These are phyloP conservation scores for Todus mexicanus DNA, from an alignment of 2,797 vertebrate species.

Conservation along the genomic window DNA sequence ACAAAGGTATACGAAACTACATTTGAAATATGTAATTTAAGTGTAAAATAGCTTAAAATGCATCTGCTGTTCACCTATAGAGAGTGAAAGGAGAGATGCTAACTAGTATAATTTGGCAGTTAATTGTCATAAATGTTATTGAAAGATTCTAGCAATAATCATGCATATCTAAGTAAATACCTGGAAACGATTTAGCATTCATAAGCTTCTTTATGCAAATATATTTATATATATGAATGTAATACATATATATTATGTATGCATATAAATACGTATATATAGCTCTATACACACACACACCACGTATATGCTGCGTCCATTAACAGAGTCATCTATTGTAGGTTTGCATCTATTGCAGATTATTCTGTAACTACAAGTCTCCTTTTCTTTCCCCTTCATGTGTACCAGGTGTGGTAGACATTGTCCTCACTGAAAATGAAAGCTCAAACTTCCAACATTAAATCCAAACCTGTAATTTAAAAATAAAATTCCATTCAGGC, in stretches of 20 bases:
- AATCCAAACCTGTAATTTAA: not conserved
- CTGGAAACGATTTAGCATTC: not conserved
- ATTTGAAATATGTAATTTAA: constrained; percentile 50
- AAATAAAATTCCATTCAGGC: constrained; percentile 3
- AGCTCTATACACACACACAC: not conserved
- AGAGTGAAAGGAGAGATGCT: constrained; percentile 52
- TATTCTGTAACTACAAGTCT: not conserved
- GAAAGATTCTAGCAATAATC: constrained; percentile 20
- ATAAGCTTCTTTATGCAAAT: not conserved
- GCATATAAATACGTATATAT: not conserved
- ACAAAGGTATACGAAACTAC: constrained; percentile 35
- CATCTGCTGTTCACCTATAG: constrained; percentile 20
- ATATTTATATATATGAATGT: constrained; percentile 3
- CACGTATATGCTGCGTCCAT: not conserved
- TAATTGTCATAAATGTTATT: constrained; percentile 26
- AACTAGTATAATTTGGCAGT: constrained; percentile 57
- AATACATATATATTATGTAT: not conserved
- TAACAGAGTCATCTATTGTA: not conserved
- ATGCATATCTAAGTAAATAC: constrained; percentile 1
- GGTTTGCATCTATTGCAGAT: not conserved
- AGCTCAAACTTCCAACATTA: not conserved
- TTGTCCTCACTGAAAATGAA: not conserved
- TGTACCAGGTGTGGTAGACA: not conserved
- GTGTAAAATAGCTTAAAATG: constrained; percentile 46
- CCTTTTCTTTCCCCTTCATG: not conserved